Evolutionary conservation across 1,140 invertebrate genomes (phyloP), one percentile per base, ranked within the genome.

Genomic region (Eriocheir sinensis): DNA sequence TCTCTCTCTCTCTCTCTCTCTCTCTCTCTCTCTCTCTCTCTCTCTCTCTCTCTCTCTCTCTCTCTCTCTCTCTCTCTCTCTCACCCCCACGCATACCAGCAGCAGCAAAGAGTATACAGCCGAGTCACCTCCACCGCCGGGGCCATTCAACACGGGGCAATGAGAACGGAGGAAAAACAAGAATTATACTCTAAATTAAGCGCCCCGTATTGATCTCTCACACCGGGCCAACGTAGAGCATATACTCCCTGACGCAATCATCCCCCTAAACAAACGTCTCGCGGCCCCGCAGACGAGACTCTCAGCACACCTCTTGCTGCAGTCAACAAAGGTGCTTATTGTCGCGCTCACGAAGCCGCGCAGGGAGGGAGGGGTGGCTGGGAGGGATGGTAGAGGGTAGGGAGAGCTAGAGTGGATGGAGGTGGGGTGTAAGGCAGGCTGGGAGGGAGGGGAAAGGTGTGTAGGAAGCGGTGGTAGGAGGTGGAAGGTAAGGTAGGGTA

Each of bases 161-260:
- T 72, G 60, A 72, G 60, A 72, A 12, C 60, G 0, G 60, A 72
- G 27, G 60, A 72, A 72, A 72, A 72, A 92, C 41, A 81, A 83
- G 60, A 83, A n/a, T n/a, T 81, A 80, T 44, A 83, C 60, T 30
- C 38, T 83, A 92, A 32, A 80, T 92, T 81, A 81, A 40, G 81
- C 72, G 79, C 36, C 36, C 38, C 72, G 3, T 92, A 92, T 92
- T 92, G 90, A 92, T 92, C 90, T 92, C 38, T 92, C 80, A 81
- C 79, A 92, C 90, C 38, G 79, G 30, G n/a, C 27, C 48, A 81
- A 48, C 60, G 6, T 60, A 91, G 90, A 79, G 53, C 53, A 91
- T 91, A 91, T 91, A 91, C 90, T 91, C 60, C 36, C 90, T 91
- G 41, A 91, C 90, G 79, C 90, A 91, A 91, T 91, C 90, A 36